These are phyloP conservation scores for Psittacula derbiana DNA, from an alignment of 2,797 vertebrate species.

Conservation along the genomic window DNA sequence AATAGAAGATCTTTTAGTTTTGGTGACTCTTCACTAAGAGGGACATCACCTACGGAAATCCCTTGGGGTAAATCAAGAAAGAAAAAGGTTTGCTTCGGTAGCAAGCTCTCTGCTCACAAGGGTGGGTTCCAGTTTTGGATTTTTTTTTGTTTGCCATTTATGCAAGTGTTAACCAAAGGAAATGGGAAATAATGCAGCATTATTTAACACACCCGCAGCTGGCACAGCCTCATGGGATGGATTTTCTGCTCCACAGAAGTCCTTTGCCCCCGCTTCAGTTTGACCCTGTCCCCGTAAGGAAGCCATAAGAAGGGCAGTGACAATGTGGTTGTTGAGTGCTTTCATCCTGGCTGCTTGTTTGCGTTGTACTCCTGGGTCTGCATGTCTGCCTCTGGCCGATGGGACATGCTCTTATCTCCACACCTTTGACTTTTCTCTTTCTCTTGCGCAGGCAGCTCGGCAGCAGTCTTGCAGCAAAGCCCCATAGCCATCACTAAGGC, in stretches of 20 bases:
- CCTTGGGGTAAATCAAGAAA: neutral
- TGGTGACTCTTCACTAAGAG: neutral
- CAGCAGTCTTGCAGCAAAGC: neutral
- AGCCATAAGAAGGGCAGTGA: neutral
- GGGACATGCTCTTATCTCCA: neutral
- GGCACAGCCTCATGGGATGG: neutral
- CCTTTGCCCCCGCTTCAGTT: neutral
- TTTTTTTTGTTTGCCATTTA: neutral
- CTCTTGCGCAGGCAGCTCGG: neutral
- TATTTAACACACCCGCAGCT: neutral
- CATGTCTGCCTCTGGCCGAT: rapidly evolving
- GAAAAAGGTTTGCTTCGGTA: neutral
- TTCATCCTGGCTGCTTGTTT: neutral
- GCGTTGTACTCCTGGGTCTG: neutral
- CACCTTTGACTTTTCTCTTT: neutral
- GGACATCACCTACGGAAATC: neutral
- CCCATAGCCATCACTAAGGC: neutral
- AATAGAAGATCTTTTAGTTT: neutral
- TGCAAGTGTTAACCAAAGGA: neutral
- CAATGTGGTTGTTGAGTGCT: neutral
- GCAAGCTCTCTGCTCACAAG: neutral
- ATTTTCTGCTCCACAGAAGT: neutral
- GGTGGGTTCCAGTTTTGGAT: neutral
- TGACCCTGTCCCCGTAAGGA: neutral
- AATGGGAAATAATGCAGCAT: neutral